A percentile compares a stretch with the other conserved stretches of the same genome.
Conservation (phyloP, 1,140 invertebrate genomes). For the Euwallacea fornicatus region DNA sequence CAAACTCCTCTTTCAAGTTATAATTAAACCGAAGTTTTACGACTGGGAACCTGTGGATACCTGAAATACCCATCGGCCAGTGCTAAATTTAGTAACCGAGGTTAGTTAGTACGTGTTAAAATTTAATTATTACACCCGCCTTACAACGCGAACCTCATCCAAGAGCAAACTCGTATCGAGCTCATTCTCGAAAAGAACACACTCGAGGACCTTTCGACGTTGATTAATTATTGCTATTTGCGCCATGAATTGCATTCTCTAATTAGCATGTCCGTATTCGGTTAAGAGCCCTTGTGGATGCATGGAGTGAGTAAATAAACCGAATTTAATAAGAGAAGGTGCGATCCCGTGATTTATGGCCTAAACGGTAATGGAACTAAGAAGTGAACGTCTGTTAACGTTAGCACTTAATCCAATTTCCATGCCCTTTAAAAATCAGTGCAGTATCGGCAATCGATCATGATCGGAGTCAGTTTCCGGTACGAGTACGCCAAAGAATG, state of each 20-base stretch:
- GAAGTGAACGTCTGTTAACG: no score
- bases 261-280: slow-evolving; percentile 3
- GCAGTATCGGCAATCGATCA: no score
- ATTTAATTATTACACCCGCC: neutral
- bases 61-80: slow-evolving; percentile 1
- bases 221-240: slow-evolving; percentile 1
- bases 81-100: slow-evolving; percentile 3
- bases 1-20: neutral
- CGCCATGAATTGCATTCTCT: neutral
- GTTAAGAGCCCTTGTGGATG: neutral
- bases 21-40: slow-evolving; percentile 4
- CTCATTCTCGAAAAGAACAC: no score
- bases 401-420: no score
- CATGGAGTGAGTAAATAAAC: neutral
- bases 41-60: neutral
- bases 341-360: no score
- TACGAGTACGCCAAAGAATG: no score
- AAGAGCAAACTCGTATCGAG: no score
- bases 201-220: neutral
- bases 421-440: no score
- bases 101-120: slow-evolving; percentile 1
- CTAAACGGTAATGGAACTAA: no score
- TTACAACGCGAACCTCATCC: neutral
- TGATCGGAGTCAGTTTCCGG: no score
- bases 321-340: no score